Evolutionary conservation across 2,888 invertebrate species (phyloP), one percentile per base, ranked within the genome.

Genomic region (Hyles lineata): DNA sequence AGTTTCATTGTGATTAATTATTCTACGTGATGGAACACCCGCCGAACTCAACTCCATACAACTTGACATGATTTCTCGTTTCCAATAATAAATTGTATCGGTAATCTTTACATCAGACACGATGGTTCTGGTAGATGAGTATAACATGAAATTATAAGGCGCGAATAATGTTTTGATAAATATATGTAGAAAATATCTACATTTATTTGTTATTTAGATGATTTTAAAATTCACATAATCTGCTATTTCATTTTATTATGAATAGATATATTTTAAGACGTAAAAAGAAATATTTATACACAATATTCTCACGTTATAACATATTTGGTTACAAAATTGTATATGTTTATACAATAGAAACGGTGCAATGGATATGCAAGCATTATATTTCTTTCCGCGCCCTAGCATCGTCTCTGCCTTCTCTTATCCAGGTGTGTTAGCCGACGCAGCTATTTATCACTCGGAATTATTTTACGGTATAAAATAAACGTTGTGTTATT

Each of bases 1-100:
- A 86, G 87, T 88, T 87, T 92, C 92, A 92, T 92, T 92, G 89
- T 89, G 80, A 91, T 92, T 92, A 92, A 92, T 92, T 92, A 92
- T 89, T 89, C 84, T 83, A 86, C 84, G 85, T 89, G 89, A 91
- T 91, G 82, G 86, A 86, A 84, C 83, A 82, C 83, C n/a, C 32
- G 29, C 35, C 67, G 81, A 79, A 78, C 83, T 67, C 43, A 23
- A 82, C 80, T 79, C 74, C 71, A 77, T 80, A 82, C 78, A 82
- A 78, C 79, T 74, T 79, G 76, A 83, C 75, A 75, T 50, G 69
- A 55, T n/a, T 55, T 43, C 71, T 50, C 35, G 52, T 59, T 69
- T 69, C 23, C 32, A 58, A 70, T 61, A 35, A 19, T 21, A 62
- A 63, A 60, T 43, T 52, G 71, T 25, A 25, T 73, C 35, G 17